Conservation (phyloP, 2,113 vertebrate genomes). For the Gymnocephalus cernua region DNA sequence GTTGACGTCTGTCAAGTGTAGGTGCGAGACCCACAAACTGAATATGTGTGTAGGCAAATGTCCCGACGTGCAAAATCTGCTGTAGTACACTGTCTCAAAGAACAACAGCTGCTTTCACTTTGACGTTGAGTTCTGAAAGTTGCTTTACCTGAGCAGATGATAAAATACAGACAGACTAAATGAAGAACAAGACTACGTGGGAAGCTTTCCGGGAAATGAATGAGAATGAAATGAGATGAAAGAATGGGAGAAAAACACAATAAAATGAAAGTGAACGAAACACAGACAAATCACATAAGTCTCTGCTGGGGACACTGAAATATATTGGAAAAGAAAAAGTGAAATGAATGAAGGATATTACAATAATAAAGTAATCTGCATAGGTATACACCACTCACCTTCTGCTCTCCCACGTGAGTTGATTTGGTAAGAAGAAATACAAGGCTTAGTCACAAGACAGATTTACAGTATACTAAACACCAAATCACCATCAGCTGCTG, state of each 20-base stretch:
- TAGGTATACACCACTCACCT: constrained; percentile 63
- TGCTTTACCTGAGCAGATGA: constrained; percentile 62
- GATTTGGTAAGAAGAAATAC: constrained; percentile 28
- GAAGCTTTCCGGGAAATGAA: constrained; percentile 42
- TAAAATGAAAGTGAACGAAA: constrained; percentile 45
- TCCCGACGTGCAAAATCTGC: constrained; percentile 47
- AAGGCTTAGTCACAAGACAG: constrained; percentile 11
- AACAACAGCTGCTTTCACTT: constrained; percentile 64
- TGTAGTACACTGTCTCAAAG: constrained; percentile 29
- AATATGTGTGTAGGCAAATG: constrained; percentile 22
- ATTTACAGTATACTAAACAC: neutral
- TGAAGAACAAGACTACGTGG: constrained; percentile 42
- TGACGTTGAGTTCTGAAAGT: constrained; percentile 57
- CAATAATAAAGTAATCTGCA: neutral
- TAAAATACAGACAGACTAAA: constrained; percentile 60
- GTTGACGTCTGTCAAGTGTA: constrained; percentile 39
- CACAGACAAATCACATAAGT: neutral
- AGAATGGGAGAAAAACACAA: constrained; percentile 59
- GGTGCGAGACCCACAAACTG: constrained; percentile 23
- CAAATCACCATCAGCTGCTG: constrained; percentile 16
- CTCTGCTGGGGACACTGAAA: constrained; percentile 12
- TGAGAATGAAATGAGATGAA: constrained; percentile 56
- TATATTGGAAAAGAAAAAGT: constrained; percentile 38
- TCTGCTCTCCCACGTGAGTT: constrained; percentile 65
- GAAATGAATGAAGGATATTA: constrained; percentile 37